Evolutionary conservation across 2,888 invertebrate genomes (phyloP), one percentile per base, ranked within the genome.

Genomic region (Spatulosminthurus flaviceps): DNA sequence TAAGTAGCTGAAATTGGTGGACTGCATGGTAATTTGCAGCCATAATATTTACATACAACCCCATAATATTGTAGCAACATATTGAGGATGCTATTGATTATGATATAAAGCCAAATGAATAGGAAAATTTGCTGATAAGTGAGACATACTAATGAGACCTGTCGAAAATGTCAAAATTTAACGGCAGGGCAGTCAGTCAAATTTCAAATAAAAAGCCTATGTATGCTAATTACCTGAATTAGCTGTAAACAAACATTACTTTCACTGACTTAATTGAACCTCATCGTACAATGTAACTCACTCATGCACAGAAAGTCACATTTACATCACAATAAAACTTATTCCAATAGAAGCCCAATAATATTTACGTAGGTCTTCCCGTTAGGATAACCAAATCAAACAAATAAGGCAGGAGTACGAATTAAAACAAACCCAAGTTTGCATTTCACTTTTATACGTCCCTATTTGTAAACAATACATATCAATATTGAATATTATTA

Each of bases 251-350:
- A 51, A 51, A n/a, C 51, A 51, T 34, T 34, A 34, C 51, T 51
- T 51, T 51, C 51, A n/a, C 51, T 51, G 51, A 51, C 16, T 51
- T 51, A 51, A 51, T 51, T 51, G 51, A 51, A 51, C 51, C 51
- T n/a, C 51, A 51, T 51, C 51, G 16, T 51, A 19, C 16, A 51
- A 51, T 51, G 16, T 2, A 11, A 51, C 51, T 51, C 51, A 51
- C 19, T 51, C 19, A 51, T 51, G 51, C 51, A n/a, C 4, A 9
- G 34, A 34, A 34, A 34, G 34, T 5, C 2, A 51, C 16, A 51
- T 51, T n/a, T n/a, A n/a, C n/a, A n/a, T n/a, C n/a, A 19, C 16
- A 19, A 19, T 51, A 51, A 51, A 51, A 51, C 16, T 13, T 2
- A 51, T 51, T 51, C 51, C 51, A n/a, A 11, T 2, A n/a, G 16